A percentile compares a stretch with the other conserved stretches of the same genome.
phyloP scores from a whole-genome alignment of 2,113 vertebrate species.

The Paracanthobrama guichenoti region DNA sequence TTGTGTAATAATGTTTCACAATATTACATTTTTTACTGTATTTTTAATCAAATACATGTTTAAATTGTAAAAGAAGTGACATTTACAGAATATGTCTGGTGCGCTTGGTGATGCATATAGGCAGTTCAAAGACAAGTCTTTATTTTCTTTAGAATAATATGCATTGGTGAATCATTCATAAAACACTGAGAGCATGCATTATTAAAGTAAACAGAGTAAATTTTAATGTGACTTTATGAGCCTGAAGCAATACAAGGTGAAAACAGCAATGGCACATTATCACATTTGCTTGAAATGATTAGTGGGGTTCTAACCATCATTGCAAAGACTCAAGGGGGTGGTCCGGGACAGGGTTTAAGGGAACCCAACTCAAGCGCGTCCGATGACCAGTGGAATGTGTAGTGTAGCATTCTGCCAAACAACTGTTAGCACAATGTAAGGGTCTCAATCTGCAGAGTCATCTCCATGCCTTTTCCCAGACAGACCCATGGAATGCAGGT shows the following conservation, averaged over 20 bases:
- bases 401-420: slow-evolving; percentile 83
- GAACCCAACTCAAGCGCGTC: slow-evolving; percentile 47
- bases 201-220: no score
- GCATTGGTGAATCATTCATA: neutral
- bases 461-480: slow-evolving; percentile 84
- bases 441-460: slow-evolving; percentile 89
- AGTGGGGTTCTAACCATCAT: slow-evolving; percentile 16
- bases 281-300: neutral
- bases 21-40: neutral
- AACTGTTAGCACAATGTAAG: slow-evolving; percentile 90
- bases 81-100: no score
- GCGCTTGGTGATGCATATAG: no score
- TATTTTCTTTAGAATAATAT: neutral
- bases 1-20: neutral
- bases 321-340: slow-evolving; percentile 31
- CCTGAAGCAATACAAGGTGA: neutral
- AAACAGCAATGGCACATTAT: slow-evolving; percentile 1
- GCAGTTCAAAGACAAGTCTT: neutral
- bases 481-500: slow-evolving; percentile 92
- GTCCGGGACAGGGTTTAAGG: slow-evolving; percentile 55
- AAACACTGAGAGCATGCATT: neutral
- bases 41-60: neutral
- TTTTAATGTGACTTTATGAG: neutral
- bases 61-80: no score
- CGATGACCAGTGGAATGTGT: slow-evolving; percentile 80